phyloP scores from a whole-genome alignment of 2,113 vertebrate species.

The Lepidothrix coronata region DNA sequence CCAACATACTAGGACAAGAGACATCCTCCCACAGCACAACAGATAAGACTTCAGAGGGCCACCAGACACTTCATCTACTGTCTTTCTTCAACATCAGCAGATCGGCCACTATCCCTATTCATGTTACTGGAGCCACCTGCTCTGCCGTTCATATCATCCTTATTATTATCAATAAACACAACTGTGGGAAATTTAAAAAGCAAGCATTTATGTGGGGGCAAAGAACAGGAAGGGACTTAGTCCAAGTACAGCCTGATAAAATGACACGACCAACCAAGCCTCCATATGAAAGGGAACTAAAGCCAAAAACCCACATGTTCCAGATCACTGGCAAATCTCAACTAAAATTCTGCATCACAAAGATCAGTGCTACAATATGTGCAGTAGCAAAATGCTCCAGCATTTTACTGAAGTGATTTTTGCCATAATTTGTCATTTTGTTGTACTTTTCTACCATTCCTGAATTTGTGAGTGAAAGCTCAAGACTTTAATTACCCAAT shows the following conservation, averaged over 20 bases:
- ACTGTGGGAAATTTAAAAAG: not conserved
- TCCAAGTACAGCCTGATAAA: not conserved
- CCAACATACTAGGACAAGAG: not conserved
- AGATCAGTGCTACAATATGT: not conserved
- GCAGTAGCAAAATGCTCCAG: not conserved
- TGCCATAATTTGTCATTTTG: not conserved
- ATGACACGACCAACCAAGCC: not conserved
- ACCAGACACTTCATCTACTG: not conserved
- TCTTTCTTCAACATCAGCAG: not conserved
- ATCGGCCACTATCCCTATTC: not conserved
- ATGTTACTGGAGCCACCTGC: not conserved
- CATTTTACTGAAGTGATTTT: not conserved
- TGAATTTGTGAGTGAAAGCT: not conserved
- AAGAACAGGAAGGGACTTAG: not conserved
- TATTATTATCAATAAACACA: not conserved
- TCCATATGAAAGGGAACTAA: not conserved
- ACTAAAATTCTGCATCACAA: not conserved
- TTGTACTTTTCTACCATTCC: not conserved
- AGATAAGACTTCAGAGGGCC: not conserved
- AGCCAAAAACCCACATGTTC: not conserved
- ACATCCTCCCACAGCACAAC: not conserved
- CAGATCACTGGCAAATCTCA: not conserved
- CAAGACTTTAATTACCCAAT: not conserved
- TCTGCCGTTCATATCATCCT: not conserved
- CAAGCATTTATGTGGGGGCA: not conserved